Evolutionary conservation across 2,113 vertebrate genomes (phyloP).

Genomic region (Heloderma charlesbogerti): DNA sequence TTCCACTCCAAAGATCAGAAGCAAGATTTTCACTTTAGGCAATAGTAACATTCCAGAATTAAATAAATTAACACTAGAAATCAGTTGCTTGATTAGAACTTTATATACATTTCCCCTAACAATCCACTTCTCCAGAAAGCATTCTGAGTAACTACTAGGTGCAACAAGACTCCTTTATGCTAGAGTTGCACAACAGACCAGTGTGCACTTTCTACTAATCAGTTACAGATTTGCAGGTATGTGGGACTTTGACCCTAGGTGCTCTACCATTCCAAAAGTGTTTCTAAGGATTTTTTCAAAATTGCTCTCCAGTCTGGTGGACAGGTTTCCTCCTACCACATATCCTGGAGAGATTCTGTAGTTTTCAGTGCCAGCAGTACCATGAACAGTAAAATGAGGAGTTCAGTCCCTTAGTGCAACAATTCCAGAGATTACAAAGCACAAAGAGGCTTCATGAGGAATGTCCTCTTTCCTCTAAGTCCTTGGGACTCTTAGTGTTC

Average conservation of each 20-base stretch:
- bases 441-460: slow-evolving; percentile 12
- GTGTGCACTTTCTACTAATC: not conserved
- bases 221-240: not conserved
- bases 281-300: not conserved
- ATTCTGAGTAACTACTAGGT: not conserved
- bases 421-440: not conserved
- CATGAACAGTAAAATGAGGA: slow-evolving; percentile 22
- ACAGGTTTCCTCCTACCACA: not conserved
- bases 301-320: not conserved
- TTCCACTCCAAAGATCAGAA: not conserved
- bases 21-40: not conserved
- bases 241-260: not conserved
- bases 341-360: not conserved
- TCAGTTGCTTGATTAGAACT: slow-evolving; percentile 42
- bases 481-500: not conserved
- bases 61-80: slow-evolving; percentile 44
- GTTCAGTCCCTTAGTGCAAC: slow-evolving; percentile 9
- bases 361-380: slow-evolving; percentile 10
- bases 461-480: not conserved
- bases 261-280: not conserved
- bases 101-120: slow-evolving; percentile 7
- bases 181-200: not conserved
- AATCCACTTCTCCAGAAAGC: not conserved
- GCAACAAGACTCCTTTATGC: not conserved
- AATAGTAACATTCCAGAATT: slow-evolving; percentile 54